These are phyloP conservation scores for Gastrophysa polygoni DNA, from an alignment of 2,888 invertebrate genomes.

Conservation along the genomic window DNA sequence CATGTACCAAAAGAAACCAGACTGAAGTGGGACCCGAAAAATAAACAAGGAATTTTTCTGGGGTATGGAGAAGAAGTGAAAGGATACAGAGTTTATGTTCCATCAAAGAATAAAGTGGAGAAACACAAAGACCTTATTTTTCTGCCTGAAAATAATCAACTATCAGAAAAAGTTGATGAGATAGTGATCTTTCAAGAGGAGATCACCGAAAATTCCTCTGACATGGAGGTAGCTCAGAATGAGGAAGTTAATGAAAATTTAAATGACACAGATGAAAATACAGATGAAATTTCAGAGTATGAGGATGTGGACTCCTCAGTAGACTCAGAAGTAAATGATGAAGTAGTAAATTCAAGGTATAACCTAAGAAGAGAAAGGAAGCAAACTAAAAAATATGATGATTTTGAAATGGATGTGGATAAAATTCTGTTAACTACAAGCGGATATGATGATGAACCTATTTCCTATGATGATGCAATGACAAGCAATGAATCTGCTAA, in stretches of 20 bases:
- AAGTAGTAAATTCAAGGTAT: too few species aligned
- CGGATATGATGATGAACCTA: conserved; percentile 13
- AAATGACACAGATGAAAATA: too few species aligned
- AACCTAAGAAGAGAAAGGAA: too few species aligned
- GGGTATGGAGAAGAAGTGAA: conserved; percentile 47
- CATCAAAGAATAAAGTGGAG: conserved; percentile 27
- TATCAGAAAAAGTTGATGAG: neutral
- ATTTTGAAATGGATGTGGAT: too few species aligned
- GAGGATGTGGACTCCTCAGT: too few species aligned
- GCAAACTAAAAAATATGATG: too few species aligned
- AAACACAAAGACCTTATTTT: conserved; percentile 29
- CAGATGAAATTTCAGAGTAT: too few species aligned
- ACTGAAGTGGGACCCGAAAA: conserved; percentile 48
- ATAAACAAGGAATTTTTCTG: conserved; percentile 45
- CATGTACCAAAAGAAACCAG: conserved; percentile 50
- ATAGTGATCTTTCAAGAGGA: neutral
- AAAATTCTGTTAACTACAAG: too few species aligned
- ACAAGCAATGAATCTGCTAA: conserved; percentile 17
- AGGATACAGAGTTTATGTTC: conserved; percentile 31
- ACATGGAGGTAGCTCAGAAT: neutral
- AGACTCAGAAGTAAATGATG: too few species aligned
- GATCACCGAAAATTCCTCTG: conserved; percentile 1
- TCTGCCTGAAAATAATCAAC: conserved; percentile 14
- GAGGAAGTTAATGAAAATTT: too few species aligned
- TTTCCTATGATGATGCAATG: conserved; percentile 24